Evolutionary conservation across 2,113 vertebrate genomes (phyloP), one percentile per base, ranked within the genome.

Genomic region (Ptychochromis oligacanthus): DNA sequence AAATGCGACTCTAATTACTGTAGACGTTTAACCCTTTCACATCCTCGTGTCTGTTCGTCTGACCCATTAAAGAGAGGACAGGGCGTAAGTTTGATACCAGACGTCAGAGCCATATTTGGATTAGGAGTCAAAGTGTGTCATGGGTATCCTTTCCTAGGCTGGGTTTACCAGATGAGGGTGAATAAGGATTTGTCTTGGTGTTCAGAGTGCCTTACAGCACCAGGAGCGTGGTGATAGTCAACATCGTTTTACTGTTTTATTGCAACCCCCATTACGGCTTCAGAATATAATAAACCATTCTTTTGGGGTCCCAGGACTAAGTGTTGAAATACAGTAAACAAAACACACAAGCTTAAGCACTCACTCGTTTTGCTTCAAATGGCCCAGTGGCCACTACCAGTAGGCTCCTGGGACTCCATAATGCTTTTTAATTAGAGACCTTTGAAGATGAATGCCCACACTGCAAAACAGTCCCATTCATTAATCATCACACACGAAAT

Each of bases 11-110:
- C 61, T 92, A 95, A 95, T 95, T 94, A 95, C 93, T 93, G 94
- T 94, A 92, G 89, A 94, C 88, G 61, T 91, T 97, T 97, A 97
- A 97, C 97, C 93, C 95, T 81, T 95, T 93, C 90, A 13, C 56
- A 34, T 88, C 86, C 84, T 34, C 80, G 17, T 75, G 81, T 91
- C 86, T 91, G 77, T 82, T 85, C 80, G 70, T 77, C 52, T 89
- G 89, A 91, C 83, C 92, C 76, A 92, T 86, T 92, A 91, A 93
- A 88, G 67, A 84, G 80, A 86, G 26, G 77, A 84, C 81, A 85
- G 80, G 88, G 90, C 76, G 88, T 75, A 84, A 74, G 12, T 90
- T 92, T 93, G 89, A 91, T 86, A 90, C 70, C 86, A 89, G 87
- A 94, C 86, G 84, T 84, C 87, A 90, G 88, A 87, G 83, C 26